Conservation (phyloP, 2,797 vertebrate genomes). For the Lemur catta region DNA sequence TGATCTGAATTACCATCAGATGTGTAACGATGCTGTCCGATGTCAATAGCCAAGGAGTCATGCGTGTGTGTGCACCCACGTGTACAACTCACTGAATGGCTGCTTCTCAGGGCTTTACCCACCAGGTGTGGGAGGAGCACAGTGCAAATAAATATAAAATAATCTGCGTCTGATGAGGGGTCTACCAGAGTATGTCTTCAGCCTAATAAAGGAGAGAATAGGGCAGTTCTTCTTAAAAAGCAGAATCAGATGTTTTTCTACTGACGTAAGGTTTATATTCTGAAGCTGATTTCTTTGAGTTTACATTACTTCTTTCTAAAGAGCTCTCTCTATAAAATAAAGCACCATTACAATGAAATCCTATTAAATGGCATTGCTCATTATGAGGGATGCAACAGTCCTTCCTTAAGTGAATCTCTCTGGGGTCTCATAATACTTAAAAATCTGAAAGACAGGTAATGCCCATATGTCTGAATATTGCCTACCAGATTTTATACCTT, state of each 20-base stretch:
- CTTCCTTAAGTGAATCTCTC: not conserved
- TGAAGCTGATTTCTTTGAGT: not conserved
- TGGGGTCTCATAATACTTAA: not conserved
- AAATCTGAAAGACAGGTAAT: not conserved
- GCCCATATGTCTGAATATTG: not conserved
- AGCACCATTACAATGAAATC: not conserved
- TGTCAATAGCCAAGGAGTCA: too few relatives aligned
- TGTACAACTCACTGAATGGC: not conserved
- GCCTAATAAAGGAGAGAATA: not conserved
- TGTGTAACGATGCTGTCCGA: not conserved
- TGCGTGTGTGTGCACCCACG: fast-evolving
- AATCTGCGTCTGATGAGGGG: not conserved
- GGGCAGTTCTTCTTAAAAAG: not conserved
- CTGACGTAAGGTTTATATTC: not conserved
- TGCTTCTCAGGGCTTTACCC: not conserved
- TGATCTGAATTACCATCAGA: not conserved
- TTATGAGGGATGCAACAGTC: not conserved
- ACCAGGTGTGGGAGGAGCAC: fast-evolving
- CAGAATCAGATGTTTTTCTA: not conserved
- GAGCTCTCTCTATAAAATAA: not conserved
- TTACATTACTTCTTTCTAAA: not conserved
- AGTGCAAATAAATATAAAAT: not conserved
- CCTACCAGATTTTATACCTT: not conserved
- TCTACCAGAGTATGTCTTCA: not conserved
- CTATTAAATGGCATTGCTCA: not conserved